phyloP scores from a whole-genome alignment of 2,113 vertebrate species.

The Ovis aries region DNA sequence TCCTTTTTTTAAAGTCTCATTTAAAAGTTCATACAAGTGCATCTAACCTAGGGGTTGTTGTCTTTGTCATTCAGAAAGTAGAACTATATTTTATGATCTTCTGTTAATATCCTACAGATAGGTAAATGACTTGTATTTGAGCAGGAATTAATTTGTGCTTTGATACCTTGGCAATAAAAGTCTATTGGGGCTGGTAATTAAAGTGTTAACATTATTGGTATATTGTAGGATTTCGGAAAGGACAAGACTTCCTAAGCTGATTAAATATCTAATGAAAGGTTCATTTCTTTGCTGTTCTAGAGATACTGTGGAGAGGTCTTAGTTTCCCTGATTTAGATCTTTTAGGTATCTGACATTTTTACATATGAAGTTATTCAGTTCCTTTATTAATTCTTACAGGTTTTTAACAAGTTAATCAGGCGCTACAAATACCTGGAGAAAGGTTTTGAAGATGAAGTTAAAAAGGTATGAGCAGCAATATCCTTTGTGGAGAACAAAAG shows the following conservation, averaged over 20 bases:
- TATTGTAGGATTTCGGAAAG: background rate
- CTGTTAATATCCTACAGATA: background rate
- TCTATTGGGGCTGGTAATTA: background rate
- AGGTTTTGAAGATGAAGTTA: conserved; percentile 99
- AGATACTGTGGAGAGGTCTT: background rate
- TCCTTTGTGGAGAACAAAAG: background rate
- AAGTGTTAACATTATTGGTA: background rate
- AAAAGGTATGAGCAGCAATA: conserved; percentile 87
- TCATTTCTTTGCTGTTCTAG: background rate
- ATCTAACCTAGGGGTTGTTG: background rate
- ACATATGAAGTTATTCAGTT: background rate
- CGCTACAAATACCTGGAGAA: conserved; percentile 99
- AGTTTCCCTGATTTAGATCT: background rate
- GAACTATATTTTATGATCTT: background rate
- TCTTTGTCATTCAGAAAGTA: background rate
- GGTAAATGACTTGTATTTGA: background rate
- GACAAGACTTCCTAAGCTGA: background rate
- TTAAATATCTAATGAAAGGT: background rate
- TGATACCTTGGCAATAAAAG: background rate
- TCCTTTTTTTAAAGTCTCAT: background rate
- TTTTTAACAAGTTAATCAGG: conserved; percentile 99
- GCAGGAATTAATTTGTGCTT: background rate
- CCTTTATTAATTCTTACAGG: conserved; percentile 78
- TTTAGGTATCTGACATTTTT: background rate
- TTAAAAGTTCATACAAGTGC: background rate